phyloP scores from a whole-genome alignment of 2,113 vertebrate species.

The Anoura caudifer region DNA sequence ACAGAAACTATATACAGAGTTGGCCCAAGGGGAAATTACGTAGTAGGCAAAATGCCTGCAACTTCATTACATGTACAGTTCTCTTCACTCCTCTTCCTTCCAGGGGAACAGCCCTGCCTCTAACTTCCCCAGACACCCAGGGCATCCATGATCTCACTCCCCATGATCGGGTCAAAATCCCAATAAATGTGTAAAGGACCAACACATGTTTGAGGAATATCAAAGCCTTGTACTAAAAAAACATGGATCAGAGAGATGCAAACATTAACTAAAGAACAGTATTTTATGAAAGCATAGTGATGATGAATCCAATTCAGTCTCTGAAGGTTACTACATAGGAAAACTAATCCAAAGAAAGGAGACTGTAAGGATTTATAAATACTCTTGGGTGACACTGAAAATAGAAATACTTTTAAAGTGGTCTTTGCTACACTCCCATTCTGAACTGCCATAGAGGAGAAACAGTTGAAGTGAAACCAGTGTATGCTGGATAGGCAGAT shows the following conservation, averaged over 20 bases:
- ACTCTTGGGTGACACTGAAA: neutral
- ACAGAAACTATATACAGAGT: neutral
- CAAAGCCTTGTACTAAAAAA: neutral
- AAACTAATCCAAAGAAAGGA: slow-evolving; percentile 53
- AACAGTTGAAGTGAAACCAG: neutral
- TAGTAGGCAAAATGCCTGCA: neutral
- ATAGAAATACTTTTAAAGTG: slow-evolving; percentile 28
- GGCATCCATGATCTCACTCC: neutral
- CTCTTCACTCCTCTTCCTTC: neutral
- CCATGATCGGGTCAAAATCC: neutral
- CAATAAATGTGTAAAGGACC: neutral
- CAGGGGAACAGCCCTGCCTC: neutral
- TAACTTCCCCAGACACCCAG: neutral
- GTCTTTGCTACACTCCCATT: neutral
- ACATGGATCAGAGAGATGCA: neutral
- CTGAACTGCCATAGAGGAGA: neutral
- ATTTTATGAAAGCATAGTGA: neutral
- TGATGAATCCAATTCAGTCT: slow-evolving; percentile 14
- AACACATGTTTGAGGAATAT: neutral
- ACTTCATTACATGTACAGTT: neutral
- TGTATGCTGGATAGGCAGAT: neutral
- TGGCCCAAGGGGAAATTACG: slow-evolving; percentile 11
- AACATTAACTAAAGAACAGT: slow-evolving; percentile 32
- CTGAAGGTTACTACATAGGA: neutral
- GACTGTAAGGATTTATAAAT: slow-evolving; percentile 14